Evolutionary conservation across 1,140 invertebrate genomes (phyloP).

Genomic region (Lucilia sericata): DNA sequence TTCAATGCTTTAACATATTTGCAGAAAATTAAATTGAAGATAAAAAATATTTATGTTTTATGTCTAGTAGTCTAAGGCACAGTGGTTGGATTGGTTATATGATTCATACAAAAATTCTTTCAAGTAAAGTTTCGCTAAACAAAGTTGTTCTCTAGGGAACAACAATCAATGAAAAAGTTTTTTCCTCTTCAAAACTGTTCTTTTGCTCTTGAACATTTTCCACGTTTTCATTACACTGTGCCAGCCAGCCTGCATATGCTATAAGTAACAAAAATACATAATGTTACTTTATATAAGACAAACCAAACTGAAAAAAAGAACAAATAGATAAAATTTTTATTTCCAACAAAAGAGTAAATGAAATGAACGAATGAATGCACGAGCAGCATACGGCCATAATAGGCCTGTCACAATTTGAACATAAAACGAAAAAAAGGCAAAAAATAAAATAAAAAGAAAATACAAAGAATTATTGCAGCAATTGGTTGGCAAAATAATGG

Average conservation of each 20-base stretch:
- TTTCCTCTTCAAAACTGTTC: neutral
- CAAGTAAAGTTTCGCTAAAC: no score
- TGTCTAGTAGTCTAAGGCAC: neutral
- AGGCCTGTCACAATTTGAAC: conserved; percentile 31
- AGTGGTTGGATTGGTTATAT: neutral
- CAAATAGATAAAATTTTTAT: neutral
- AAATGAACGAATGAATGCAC: neutral
- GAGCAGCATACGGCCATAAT: conserved; percentile 31
- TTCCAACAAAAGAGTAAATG: neutral
- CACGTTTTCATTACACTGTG: neutral
- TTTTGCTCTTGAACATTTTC: neutral
- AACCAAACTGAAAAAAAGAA: neutral
- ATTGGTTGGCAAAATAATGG: conserved; percentile 14
- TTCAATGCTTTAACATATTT: neutral
- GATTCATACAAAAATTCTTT: no score
- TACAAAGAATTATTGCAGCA: conserved; percentile 37
- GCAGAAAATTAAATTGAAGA: neutral
- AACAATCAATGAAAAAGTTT: neutral
- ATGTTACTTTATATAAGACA: conserved; percentile 12
- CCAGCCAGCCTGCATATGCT: neutral
- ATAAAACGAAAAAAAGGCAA: neutral
- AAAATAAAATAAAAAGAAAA: neutral
- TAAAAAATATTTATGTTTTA: neutral
- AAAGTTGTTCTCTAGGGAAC: no score
- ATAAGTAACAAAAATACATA: neutral